Evolutionary conservation across 1,140 invertebrate genomes (phyloP), one percentile per base, ranked within the genome.

Genomic region (Drosophila kanapiae): DNA sequence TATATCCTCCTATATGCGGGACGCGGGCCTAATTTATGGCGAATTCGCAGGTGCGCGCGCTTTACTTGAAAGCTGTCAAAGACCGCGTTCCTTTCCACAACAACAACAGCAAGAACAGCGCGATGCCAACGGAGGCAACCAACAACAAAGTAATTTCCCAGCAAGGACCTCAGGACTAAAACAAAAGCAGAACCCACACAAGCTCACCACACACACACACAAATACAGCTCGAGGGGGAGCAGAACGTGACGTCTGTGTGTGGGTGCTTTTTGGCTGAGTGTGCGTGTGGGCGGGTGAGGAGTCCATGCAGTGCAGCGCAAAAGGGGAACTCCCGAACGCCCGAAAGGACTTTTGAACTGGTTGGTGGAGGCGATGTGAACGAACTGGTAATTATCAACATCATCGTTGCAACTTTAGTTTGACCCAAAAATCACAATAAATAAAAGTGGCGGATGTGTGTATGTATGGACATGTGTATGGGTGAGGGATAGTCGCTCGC

Each of bases 11-110:
- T 47, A 47, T 64, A 60, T 62, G 43, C 48, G 58, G 71, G 56
- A 80, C 47, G 54, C 54, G 75, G 67, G 69, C 70, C 82, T 86
- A 87, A 86, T 86, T 86, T 86, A 86, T 86, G 82, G 82, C 82
- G 81, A 86, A 82, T 86, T 87, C 83, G 74, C 82, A 86, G 82
- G 82, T 86, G 82, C 83, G 83, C 83, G 83, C 75, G 70, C 71
- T 79, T 86, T 86, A 87, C 79, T 82, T 87, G 83, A 77, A 76
- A 81, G 49, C 82, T 86, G 82, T 87, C 82, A 86, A 86, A 86
- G 83, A 79, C 70, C 61, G 69, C 83, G 79, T 85, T 81, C 75
- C 71, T 63, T 68, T 60, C 54, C 62, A 47, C 54, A 58, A 68
- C 38, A 43, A 16, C 65, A 42, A n/a, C 51, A 57, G 35, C 64